Evolutionary conservation across 2,888 invertebrate species (phyloP), one percentile per base, ranked within the genome.

Genomic region (Rhamnusium bicolor): DNA sequence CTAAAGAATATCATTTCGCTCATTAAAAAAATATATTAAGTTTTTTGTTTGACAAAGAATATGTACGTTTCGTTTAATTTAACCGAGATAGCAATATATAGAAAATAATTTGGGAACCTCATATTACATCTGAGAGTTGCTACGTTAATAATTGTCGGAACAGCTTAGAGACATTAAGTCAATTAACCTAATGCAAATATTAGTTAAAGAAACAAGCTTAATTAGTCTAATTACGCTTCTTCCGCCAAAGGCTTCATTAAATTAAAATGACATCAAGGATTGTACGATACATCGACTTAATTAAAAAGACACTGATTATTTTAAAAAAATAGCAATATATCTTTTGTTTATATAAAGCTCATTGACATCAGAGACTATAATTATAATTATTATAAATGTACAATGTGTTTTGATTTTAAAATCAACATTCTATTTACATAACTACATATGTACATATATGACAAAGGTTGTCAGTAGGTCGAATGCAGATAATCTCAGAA

Each of bases 221-320:
- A 58, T 58, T 58, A 32, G 29, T 58, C 58, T 58, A 58, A 58
- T 58, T 18, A 58, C 3, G 19, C 16, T 27, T 29, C 56, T 27
- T 58, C 32, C 58, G 58, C 29, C 32, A 16, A 58, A 58, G 8
- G 18, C 2, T n/a, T 58, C 1, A 58, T 16, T 32, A 10, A 58
- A 18, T 18, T 58, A 32, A 24, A 58, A 16, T 1, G 4, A 1
- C 18, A 29, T 32, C n/a, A 18, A 24, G 32, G 12, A 32, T 58
- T 32, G 16, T 32, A 29, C 32, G 32, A 58, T 40, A n/a, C 40
- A 40, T 12, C n/a, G 40, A 40, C 40, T 40, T n/a, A 40, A n/a
- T 18, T 29, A 58, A 58, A 32, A 24, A 24, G 8, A n/a, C 29
- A 56, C 56, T 56, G 14, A 19, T 54, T 54, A 21, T 5, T 4